These are phyloP conservation scores for Isotomurus palustris DNA, from an alignment of 2,888 invertebrate species.

Conservation along the genomic window DNA sequence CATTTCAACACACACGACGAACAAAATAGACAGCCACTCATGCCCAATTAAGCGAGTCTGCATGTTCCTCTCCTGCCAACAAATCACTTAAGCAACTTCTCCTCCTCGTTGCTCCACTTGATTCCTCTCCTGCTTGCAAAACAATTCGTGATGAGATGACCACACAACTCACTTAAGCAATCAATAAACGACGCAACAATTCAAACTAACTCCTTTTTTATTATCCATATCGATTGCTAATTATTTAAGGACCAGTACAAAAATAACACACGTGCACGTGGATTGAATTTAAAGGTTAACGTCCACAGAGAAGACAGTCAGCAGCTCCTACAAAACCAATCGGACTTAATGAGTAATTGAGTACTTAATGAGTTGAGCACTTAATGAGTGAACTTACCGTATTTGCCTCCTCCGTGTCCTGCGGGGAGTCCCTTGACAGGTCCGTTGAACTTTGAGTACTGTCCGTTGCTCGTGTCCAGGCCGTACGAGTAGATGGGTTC, in stretches of 20 bases:
- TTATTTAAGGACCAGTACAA: no score
- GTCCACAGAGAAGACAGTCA: constrained; percentile 28
- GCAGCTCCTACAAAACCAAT: constrained; percentile 20
- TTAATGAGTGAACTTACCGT: constrained; percentile 14
- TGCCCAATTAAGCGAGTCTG: no score
- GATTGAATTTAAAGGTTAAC: neutral
- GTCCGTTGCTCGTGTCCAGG: constrained; percentile 28
- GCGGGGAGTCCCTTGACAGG: constrained; percentile 29
- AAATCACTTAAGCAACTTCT: no score
- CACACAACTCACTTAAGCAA: no score
- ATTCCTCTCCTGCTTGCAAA: no score
- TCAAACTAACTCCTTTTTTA: neutral
- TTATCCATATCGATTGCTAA: neutral
- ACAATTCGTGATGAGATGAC: no score
- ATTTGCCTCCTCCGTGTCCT: constrained; percentile 31
- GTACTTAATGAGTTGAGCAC: neutral
- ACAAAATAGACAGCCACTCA: no score
- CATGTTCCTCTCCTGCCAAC: no score
- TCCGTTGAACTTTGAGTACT: constrained; percentile 30
- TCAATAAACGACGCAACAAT: no score
- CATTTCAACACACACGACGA: no score
- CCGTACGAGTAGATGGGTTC: constrained; percentile 18
- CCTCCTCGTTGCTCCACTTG: no score
- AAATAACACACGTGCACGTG: no score
- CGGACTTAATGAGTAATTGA: neutral